A percentile compares a stretch with the other conserved stretches of the same genome.
Conservation (phyloP, 2,797 vertebrate genomes). For the Phaenicophaeus curvirostris region DNA sequence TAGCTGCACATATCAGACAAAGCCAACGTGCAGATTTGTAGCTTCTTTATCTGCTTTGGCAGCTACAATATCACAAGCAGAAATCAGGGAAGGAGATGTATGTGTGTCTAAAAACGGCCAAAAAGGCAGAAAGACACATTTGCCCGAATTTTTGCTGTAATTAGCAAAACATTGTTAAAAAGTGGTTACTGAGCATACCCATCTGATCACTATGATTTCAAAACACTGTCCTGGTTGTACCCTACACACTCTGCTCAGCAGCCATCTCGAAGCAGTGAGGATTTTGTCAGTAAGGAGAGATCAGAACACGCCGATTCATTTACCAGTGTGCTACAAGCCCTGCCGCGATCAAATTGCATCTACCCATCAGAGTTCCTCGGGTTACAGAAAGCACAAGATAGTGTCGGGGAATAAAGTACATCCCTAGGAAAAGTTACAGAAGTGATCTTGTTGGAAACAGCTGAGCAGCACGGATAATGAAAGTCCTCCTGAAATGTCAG, state of each 20-base stretch:
- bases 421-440: conserved; percentile 16
- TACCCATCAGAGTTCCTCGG: neutral
- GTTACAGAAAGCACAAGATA: neutral
- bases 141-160: neutral
- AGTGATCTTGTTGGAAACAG: neutral
- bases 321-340: neutral
- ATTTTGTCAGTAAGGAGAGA: conserved; percentile 30
- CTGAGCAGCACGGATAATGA: neutral
- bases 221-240: neutral
- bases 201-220: neutral
- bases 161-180: conserved; percentile 39
- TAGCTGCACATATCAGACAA: neutral
- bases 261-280: neutral
- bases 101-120: neutral
- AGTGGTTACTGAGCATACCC: neutral
- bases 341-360: accelerated
- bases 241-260: neutral
- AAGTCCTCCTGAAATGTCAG: conserved; percentile 25
- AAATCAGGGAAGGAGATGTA: neutral
- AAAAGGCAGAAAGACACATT: neutral
- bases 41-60: conserved; percentile 32
- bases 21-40: neutral
- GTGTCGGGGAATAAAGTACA: conserved; percentile 12
- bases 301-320: neutral
- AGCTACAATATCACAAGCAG: conserved; percentile 21